Conservation (phyloP, 2,888 invertebrate species). For the Cheilosia pagana region DNA sequence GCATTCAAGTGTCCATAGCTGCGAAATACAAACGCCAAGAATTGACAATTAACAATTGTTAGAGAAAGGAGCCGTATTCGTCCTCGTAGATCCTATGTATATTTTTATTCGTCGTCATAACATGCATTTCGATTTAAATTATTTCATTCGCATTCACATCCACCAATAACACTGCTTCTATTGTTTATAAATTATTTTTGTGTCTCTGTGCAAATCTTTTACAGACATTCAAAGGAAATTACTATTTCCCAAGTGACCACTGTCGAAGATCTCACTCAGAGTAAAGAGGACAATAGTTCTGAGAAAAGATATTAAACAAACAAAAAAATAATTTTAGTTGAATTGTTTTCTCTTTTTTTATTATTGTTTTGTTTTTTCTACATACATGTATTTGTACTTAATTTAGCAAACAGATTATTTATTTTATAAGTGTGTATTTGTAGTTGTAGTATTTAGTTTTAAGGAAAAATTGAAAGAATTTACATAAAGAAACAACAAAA, state of each 20-base stretch:
- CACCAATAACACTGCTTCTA: slow-evolving; percentile 15
- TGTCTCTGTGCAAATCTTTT: slow-evolving; percentile 70
- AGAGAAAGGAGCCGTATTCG: background rate
- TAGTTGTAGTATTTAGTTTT: slow-evolving; percentile 48
- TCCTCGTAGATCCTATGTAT: background rate
- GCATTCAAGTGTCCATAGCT: slow-evolving; percentile 58
- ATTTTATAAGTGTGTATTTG: slow-evolving; percentile 53
- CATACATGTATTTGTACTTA: slow-evolving; percentile 34
- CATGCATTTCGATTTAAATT: slow-evolving; percentile 27
- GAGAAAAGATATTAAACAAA: slow-evolving; percentile 56
- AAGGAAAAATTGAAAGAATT: slow-evolving; percentile 22
- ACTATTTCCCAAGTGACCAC: slow-evolving; percentile 79
- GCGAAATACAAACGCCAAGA: slow-evolving; percentile 60
- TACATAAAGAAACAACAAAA: background rate
- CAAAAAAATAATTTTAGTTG: background rate
- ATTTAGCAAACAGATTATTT: slow-evolving; percentile 37
- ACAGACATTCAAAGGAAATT: slow-evolving; percentile 78
- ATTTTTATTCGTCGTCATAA: slow-evolving; percentile 8
- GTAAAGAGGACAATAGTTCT: slow-evolving; percentile 67
- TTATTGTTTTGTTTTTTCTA: slow-evolving; percentile 27
- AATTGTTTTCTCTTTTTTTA: slow-evolving; percentile 17
- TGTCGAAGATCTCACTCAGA: slow-evolving; percentile 76
- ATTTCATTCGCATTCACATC: slow-evolving; percentile 27
- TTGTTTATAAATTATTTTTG: slow-evolving; percentile 23
- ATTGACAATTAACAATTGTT: slow-evolving; percentile 49